phyloP scores from a whole-genome alignment of 2,888 invertebrate species.

The Falcaria lacertinaria region DNA sequence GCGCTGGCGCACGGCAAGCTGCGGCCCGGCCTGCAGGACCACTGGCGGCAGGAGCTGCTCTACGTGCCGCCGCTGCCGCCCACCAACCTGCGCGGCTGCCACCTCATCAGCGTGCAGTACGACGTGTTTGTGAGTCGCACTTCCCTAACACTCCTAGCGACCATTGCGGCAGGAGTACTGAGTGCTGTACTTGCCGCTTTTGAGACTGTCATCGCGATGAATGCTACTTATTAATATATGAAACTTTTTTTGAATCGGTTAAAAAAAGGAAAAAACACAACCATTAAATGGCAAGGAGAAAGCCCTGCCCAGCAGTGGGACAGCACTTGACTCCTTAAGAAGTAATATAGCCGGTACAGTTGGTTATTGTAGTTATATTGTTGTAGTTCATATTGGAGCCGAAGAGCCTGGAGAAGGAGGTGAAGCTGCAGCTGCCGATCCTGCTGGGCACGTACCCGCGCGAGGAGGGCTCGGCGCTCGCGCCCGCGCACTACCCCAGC shows the following conservation, averaged over 20 bases:
- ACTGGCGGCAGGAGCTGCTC: slow-evolving; percentile 92
- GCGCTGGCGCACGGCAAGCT: slow-evolving; percentile 89
- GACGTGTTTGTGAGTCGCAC: slow-evolving; percentile 91
- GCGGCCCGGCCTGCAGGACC: slow-evolving; percentile 88
- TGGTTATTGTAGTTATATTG: not conserved
- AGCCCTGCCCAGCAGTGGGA: too few relatives aligned
- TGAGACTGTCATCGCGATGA: too few relatives aligned
- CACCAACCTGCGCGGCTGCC: slow-evolving; percentile 95
- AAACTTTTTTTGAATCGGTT: too few relatives aligned
- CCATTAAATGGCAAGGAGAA: too few relatives aligned
- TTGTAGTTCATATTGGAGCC: slow-evolving; percentile 92
- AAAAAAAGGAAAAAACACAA: too few relatives aligned
- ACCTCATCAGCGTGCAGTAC: slow-evolving; percentile 95
- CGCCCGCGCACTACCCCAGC: slow-evolving; percentile 94
- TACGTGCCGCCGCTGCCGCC: slow-evolving; percentile 97
- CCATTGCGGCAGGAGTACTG: too few relatives aligned
- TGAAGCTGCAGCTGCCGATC: slow-evolving; percentile 94
- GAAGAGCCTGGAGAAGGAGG: slow-evolving; percentile 94
- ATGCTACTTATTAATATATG: too few relatives aligned
- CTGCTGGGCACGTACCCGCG: slow-evolving; percentile 94
- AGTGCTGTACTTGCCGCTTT: too few relatives aligned
- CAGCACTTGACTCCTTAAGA: too few relatives aligned
- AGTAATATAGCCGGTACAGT: too few relatives aligned
- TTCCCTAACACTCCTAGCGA: too few relatives aligned
- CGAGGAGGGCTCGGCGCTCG: slow-evolving; percentile 83